Base-by-base conservation (phyloP, 2,888 invertebrate species). In the Pollenia griseotomentosa region DNA sequence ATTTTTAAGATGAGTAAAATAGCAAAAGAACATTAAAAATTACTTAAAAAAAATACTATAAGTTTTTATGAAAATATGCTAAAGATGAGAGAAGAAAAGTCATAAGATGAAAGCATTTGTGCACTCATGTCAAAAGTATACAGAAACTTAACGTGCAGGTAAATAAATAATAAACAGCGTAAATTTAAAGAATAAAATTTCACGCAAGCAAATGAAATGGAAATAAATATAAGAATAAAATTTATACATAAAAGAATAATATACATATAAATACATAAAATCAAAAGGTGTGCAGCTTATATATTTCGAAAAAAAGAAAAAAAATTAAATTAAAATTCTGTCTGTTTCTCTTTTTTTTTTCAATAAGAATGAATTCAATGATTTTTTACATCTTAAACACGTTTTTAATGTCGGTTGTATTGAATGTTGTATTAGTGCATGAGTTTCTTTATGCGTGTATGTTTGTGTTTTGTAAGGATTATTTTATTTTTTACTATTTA, bases 261-360 rank as follows among this genome's bases (percentile, higher is more conserved):
- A 75, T n/a, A n/a, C n/a, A n/a, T 42, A 68, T 75, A 68, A 61
- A 83, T n/a, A n/a, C 40, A 70, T 44, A 61, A 83, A 83, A 81
- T 55, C n/a, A 73, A 65, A n/a, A 53, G 70, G 65, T 74, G 86
- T 77, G 74, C 83, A 83, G 84, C 84, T 85, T 80, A 80, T 70
- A 68, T 55, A 53, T 74, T 23, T 59, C 9, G 14, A 12, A 40
- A 16, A 23, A 19, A 1, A n/a, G 3, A 74, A 71, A 23, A 63
- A 59, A 74, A 74, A 61, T 12, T 46, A 53, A 8, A 33, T 33
- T 33, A n/a, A 19, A n/a, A 44, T 71, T 9, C 48, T 40, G 61
- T 46, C 79, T 68, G 79, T 53, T 48, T 51, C 57, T 23, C 51
- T 75, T 16, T 16, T 48, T n/a, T n/a, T 53, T 51, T 59, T 2